Evolutionary conservation across 2,797 vertebrate genomes (phyloP), one percentile per base, ranked within the genome.

Genomic region (Caiman crocodilus): DNA sequence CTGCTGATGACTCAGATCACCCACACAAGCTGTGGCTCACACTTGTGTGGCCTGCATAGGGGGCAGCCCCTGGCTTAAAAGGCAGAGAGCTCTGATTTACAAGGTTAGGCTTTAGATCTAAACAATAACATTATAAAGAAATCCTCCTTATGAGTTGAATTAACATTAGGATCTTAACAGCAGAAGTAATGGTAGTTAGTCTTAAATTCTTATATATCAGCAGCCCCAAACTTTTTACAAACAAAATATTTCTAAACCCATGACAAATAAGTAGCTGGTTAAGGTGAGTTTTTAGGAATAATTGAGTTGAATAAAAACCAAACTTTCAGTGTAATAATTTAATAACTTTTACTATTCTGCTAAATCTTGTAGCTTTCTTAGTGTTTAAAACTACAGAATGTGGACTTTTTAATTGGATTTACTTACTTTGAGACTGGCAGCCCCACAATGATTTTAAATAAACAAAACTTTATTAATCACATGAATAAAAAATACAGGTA

Each of bases 181-280:
- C 25, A 88, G 84, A 90, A 95, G 71, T 82, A 85, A 58, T 58
- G 84, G 25, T 17, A 23, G 17, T 73, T 50, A 50, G 42, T n/a
- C 32, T 23, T 71, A 12, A 12, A 21, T 74, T 94, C 87, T 94
- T 60, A 89, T 88, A 61, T 30, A 42, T 4, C 88, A 74, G 42
- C 73, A 89, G 55, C 67, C 16, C 75, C 28, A 57, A 55, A 35
- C 76, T 57, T 82, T 87, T 76, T 95, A 94, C 80, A 82, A 92
- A 89, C 79, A 93, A 76, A 57, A 30, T 32, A 80, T 88, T 76
- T 69, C 61, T 90, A 78, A 28, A 80, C 78, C 86, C 76, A 18
- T 7, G 16, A 58, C 58, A 78, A 82, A 91, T 71, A 93, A 92
- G 86, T 80, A 84, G 67, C 55, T 89, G 92, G 84, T 95, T 35